Evolutionary conservation across 37 sponge, comb jelly and placozoan genomes (phyloP).

Genomic region (Mnemiopsis leidyi): DNA sequence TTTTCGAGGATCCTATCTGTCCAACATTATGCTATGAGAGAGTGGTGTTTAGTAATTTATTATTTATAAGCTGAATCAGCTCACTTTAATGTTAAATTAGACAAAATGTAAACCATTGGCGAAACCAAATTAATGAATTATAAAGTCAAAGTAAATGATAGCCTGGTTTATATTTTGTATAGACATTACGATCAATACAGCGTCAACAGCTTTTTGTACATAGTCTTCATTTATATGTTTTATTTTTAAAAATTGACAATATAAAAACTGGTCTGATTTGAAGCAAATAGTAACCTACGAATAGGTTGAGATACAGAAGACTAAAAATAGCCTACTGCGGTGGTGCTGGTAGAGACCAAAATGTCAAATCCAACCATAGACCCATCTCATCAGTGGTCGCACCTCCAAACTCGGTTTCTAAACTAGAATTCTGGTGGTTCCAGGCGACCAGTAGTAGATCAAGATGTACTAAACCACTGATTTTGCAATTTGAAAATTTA

Average conservation of each 20-base stretch:
- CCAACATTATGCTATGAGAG: background rate
- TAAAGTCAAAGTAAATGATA: background rate
- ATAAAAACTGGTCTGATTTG: no score
- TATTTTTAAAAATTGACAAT: slow-evolving; percentile 20
- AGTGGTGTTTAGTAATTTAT: slow-evolving; percentile 4
- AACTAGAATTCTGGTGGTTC: no score
- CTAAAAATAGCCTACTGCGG: no score
- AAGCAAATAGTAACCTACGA: no score
- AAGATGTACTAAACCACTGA: no score
- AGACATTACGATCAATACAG: background rate
- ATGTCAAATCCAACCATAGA: no score
- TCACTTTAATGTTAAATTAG: background rate
- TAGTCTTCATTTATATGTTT: slow-evolving; percentile 47
- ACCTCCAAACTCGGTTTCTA: no score
- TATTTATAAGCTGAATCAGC: slow-evolving; percentile 53
- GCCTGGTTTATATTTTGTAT: background rate
- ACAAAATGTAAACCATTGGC: background rate
- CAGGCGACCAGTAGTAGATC: no score
- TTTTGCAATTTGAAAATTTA: no score
- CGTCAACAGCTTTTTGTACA: slow-evolving; percentile 20
- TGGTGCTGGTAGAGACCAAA: no score
- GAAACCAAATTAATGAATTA: background rate
- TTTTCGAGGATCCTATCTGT: background rate
- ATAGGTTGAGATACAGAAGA: no score
- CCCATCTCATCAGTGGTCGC: no score